Evolutionary conservation across 2,888 invertebrate genomes (phyloP).

Genomic region (Acrocyrtus sp.): DNA sequence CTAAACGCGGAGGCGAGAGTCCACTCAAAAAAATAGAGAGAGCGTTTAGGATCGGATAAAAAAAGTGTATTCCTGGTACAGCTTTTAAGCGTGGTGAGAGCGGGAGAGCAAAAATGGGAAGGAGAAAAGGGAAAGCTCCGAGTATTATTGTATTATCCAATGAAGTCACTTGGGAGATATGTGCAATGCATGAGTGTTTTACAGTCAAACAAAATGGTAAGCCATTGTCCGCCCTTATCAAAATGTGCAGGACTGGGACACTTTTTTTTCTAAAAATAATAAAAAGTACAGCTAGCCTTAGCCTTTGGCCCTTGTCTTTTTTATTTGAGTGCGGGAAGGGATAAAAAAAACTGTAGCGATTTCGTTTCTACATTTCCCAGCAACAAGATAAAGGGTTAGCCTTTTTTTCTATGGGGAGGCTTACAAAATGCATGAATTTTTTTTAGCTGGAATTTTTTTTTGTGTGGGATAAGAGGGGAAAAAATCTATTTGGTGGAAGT

Average conservation of each 20-base stretch:
- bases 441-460: too few species aligned
- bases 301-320: too few species aligned
- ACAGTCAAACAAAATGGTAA: constrained; percentile 11
- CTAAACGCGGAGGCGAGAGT: too few species aligned
- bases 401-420: constrained; percentile 6
- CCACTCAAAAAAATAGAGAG: too few species aligned
- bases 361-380: too few species aligned
- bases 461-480: too few species aligned
- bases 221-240: constrained; percentile 36
- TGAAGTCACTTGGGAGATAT: constrained; percentile 36
- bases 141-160: constrained; percentile 39
- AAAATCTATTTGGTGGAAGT: too few species aligned
- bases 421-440: constrained; percentile 34
- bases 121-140: constrained; percentile 11
- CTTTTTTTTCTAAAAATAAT: neutral
- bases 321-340: neutral
- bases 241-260: constrained; percentile 29
- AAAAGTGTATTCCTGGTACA: too few species aligned
- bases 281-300: too few species aligned
- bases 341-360: constrained; percentile 13
- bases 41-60: too few species aligned
- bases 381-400: constrained; percentile 30
- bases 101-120: too few species aligned
- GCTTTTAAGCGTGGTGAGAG: too few species aligned
- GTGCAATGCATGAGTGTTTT: constrained; percentile 27